Evolutionary conservation across 1,140 invertebrate genomes (phyloP).

Genomic region (Drosophila burlai): DNA sequence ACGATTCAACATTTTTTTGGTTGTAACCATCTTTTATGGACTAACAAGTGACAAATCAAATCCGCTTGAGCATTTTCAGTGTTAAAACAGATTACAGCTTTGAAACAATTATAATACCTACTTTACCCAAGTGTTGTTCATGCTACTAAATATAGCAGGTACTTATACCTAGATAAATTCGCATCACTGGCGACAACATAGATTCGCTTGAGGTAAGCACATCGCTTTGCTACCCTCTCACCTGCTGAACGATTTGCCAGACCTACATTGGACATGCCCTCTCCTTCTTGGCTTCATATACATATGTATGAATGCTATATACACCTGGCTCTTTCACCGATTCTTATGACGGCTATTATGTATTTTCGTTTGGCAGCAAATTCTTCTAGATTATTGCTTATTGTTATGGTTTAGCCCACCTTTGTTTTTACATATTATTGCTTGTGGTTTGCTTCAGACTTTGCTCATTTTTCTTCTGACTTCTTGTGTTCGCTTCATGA

Average conservation of each 20-base stretch:
- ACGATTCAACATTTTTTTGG: not conserved
- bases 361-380: slow-evolving; percentile 31
- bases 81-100: not conserved
- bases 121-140: not conserved
- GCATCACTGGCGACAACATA: slow-evolving; percentile 25
- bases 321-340: not conserved
- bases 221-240: slow-evolving; percentile 26
- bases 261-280: slow-evolving; percentile 20
- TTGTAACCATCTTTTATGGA: not conserved
- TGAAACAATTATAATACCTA: no score
- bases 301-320: not conserved
- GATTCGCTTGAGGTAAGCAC: slow-evolving; percentile 28
- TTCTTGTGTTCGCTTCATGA: not conserved
- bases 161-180: slow-evolving; percentile 8
- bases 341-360: slow-evolving; percentile 45
- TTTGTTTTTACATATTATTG: slow-evolving; percentile 27
- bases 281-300: not conserved
- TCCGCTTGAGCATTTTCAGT: not conserved
- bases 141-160: not conserved
- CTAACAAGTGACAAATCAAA: not conserved
- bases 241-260: slow-evolving; percentile 25
- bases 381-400: slow-evolving; percentile 42
- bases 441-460: slow-evolving; percentile 11
- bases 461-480: slow-evolving; percentile 8
- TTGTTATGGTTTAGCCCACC: slow-evolving; percentile 29